Evolutionary conservation across 1,140 invertebrate genomes (phyloP).

Genomic region (Euwallacea fornicatus): DNA sequence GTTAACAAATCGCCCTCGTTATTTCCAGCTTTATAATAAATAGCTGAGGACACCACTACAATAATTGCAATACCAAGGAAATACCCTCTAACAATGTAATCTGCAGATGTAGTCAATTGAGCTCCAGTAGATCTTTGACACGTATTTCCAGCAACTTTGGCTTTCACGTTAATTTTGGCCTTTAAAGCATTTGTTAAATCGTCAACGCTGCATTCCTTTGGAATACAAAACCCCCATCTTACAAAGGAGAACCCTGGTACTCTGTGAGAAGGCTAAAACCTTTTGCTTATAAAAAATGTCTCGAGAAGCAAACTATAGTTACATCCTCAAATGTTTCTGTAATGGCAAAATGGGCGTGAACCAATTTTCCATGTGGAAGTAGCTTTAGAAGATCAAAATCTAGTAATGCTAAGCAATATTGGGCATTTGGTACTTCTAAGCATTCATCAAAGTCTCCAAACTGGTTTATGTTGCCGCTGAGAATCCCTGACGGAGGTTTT

Average conservation of each 20-base stretch:
- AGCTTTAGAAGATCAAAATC: slow-evolving; percentile 21
- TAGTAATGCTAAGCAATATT: slow-evolving; percentile 62
- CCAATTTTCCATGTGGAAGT: slow-evolving; percentile 34
- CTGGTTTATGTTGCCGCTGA: slow-evolving; percentile 66
- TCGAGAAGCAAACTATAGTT: slow-evolving; percentile 20
- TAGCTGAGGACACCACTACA: slow-evolving; percentile 5
- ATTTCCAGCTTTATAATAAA: slow-evolving; percentile 4
- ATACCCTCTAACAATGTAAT: slow-evolving; percentile 27
- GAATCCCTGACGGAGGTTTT: slow-evolving; percentile 62
- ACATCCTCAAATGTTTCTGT: slow-evolving; percentile 43
- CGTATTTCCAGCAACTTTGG: slow-evolving; percentile 35
- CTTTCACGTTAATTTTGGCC: slow-evolving; percentile 32
- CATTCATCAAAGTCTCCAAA: slow-evolving; percentile 67
- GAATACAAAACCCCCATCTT: slow-evolving; percentile 65
- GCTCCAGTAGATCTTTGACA: slow-evolving; percentile 34
- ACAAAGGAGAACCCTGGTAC: slow-evolving; percentile 63
- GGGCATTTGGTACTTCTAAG: slow-evolving; percentile 54
- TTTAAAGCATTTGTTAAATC: slow-evolving; percentile 56
- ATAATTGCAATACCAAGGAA: slow-evolving; percentile 21
- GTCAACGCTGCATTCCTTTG: slow-evolving; percentile 59
- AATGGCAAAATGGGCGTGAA: slow-evolving; percentile 44
- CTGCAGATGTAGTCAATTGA: slow-evolving; percentile 4
- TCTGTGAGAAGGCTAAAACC: slow-evolving; percentile 61
- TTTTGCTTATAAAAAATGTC: slow-evolving; percentile 11
- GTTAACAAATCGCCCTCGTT: slow-evolving; percentile 1